Conservation (phyloP, 2,797 vertebrate species). For the Sebastes iracundus region DNA sequence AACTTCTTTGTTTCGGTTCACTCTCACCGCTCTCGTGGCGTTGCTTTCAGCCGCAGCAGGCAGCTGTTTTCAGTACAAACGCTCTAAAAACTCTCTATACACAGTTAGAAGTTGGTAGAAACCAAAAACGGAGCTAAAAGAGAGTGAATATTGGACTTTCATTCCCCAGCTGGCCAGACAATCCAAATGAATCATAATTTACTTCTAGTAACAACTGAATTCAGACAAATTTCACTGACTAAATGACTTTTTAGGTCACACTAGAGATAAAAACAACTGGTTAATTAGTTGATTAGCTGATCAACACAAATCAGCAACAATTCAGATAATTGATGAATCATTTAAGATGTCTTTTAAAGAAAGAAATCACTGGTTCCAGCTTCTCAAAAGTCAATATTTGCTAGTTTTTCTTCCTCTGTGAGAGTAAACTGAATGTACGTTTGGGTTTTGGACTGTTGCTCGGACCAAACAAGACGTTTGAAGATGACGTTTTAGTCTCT, state of each 20-base stretch:
- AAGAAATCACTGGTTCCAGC: background rate
- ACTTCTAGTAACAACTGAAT: background rate
- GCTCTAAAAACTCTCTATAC: background rate
- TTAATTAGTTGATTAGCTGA: background rate
- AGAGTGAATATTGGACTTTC: background rate
- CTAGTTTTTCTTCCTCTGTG: background rate
- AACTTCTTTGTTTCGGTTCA: background rate
- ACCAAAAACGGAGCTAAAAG: background rate
- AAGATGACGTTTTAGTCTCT: background rate
- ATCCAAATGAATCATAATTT: background rate
- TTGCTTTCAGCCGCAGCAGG: background rate
- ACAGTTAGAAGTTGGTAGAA: background rate
- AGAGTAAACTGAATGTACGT: background rate
- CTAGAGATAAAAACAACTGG: background rate
- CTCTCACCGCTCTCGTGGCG: accelerated
- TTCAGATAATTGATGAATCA: background rate
- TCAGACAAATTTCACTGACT: background rate
- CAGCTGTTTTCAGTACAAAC: background rate
- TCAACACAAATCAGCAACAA: background rate
- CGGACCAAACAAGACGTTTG: background rate
- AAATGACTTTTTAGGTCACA: background rate
- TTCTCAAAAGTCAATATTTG: background rate
- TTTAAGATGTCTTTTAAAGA: background rate
- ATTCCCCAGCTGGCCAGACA: background rate
- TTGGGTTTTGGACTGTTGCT: background rate